Base-by-base conservation (phyloP, 2,888 invertebrate genomes). In the Eretmocerus hayati region DNA sequence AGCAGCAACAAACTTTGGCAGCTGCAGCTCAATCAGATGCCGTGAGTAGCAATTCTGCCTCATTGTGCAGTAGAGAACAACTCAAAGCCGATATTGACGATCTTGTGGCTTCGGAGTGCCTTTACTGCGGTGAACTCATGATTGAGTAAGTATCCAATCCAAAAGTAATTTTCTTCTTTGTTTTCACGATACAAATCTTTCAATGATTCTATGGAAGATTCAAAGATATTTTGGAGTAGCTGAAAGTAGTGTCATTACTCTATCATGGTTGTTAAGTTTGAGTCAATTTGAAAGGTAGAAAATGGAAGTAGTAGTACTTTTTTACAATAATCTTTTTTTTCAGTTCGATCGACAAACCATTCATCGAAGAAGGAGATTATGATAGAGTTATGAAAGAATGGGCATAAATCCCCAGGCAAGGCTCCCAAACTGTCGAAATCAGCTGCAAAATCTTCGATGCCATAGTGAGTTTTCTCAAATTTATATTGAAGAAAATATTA, bases 51-150 rank as follows among this genome's bases (percentile, higher is more conserved):
- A 74, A 72, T 30, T 76, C 76, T 56, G 76, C 60, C 52, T 81
- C 72, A 64, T 76, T 69, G 54, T 77, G 77, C 2, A 74, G 77
- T 0, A 75, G 81, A 38, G 85, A 87, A 54, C 77, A 83, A 53
- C 72, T 90, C 1, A 84, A 88, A 72, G 78, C 81, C 35, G 88
- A 92, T 60, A 81, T 95, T 30, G 94, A 95, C 71, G 87, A 90
- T 62, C 81, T 95, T 2, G 77, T 95, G 2, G 94, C 94, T 1
- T 81, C 84, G 0, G 94, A 96, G 72, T 96, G 96, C 69, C 76
- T 92, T 5, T 92, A 86, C 74, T 96, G 96, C 67, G 94, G 96
- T 3, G 88, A 93, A 58, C 79, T 84, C 61, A 91, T 94, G 85
- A 92, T 95, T 62, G 77, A 77, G 79, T 81, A 62, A 65, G 72